Percentiles rank a stretch among this genome's conserved stretches.
Conservation (phyloP, 2,113 vertebrate species). For the Lepus timidus region DNA sequence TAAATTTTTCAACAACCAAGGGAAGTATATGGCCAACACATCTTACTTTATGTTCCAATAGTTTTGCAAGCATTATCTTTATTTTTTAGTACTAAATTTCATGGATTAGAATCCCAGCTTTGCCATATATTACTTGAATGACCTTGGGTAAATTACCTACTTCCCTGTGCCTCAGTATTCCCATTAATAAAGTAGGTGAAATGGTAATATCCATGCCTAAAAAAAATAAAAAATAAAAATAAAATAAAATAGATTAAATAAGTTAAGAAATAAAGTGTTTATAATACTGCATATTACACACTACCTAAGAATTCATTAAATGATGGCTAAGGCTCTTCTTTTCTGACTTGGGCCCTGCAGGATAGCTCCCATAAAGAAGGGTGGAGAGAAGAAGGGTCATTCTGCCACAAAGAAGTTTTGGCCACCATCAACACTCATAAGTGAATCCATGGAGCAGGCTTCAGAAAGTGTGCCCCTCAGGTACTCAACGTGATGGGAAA, state of each 20-base stretch:
- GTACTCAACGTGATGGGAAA: too few relatives aligned
- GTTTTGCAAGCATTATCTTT: slow-evolving; percentile 21
- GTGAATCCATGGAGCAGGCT: too few relatives aligned
- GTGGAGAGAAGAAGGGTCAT: too few relatives aligned
- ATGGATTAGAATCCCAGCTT: background rate
- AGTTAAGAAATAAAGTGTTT: background rate
- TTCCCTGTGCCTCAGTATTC: slow-evolving; percentile 17
- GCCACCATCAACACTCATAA: too few relatives aligned
- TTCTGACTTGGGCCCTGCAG: too few relatives aligned
- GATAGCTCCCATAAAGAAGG: too few relatives aligned
- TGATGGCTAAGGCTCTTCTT: background rate
- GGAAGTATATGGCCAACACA: background rate
- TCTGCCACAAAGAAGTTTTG: too few relatives aligned
- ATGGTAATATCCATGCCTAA: background rate
- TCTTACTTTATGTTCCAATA: background rate
- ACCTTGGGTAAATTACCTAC: slow-evolving; percentile 11
- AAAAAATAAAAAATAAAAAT: too few relatives aligned
- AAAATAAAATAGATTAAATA: background rate
- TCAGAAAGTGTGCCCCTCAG: too few relatives aligned
- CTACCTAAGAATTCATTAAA: background rate
- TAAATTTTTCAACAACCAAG: slow-evolving; percentile 44
- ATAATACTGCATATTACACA: background rate
- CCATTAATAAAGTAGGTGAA: background rate
- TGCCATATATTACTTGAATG: background rate
- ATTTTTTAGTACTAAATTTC: slow-evolving; percentile 26